A percentile compares a stretch with the other conserved stretches of the same genome.
These are phyloP conservation scores for Stegastes partitus DNA, from an alignment of 2,113 vertebrate species.

Conservation along the genomic window DNA sequence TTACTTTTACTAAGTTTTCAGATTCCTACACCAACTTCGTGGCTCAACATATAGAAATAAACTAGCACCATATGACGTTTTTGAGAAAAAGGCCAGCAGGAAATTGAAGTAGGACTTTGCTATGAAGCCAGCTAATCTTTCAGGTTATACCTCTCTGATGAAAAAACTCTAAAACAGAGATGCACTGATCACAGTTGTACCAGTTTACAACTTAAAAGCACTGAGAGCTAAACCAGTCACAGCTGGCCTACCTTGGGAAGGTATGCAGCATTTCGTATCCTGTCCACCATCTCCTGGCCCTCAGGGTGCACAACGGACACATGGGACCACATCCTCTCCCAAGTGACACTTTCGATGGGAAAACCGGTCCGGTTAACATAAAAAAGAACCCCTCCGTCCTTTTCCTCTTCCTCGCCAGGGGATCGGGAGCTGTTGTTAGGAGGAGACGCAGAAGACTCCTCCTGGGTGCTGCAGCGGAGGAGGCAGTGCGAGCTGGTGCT, in stretches of 20 bases:
- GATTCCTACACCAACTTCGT: too few relatives aligned
- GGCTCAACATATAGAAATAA: too few relatives aligned
- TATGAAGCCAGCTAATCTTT: neutral
- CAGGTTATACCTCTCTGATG: neutral
- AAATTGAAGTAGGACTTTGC: too few relatives aligned
- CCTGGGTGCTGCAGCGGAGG: slow-evolving; percentile 67
- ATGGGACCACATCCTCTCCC: slow-evolving; percentile 97
- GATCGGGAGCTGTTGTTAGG: slow-evolving; percentile 84
- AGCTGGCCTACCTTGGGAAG: slow-evolving; percentile 89
- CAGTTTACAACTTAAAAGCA: neutral
- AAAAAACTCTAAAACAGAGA: neutral
- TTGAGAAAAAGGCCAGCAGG: too few relatives aligned
- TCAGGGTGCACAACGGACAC: slow-evolving; percentile 93
- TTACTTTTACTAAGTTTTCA: too few relatives aligned
- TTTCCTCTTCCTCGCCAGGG: slow-evolving; percentile 91
- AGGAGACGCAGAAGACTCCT: slow-evolving; percentile 53
- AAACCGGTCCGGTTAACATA: slow-evolving; percentile 95
- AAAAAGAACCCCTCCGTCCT: slow-evolving; percentile 92
- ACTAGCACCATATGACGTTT: too few relatives aligned
- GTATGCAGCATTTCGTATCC: slow-evolving; percentile 89
- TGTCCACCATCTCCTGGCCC: slow-evolving; percentile 92
- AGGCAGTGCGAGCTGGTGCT: slow-evolving; percentile 86
- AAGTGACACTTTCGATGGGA: slow-evolving; percentile 92
- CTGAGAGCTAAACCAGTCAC: neutral
- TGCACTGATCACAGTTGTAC: neutral